Conservation (phyloP, 2,797 vertebrate species). For the Phrynocephalus guinanensis region DNA sequence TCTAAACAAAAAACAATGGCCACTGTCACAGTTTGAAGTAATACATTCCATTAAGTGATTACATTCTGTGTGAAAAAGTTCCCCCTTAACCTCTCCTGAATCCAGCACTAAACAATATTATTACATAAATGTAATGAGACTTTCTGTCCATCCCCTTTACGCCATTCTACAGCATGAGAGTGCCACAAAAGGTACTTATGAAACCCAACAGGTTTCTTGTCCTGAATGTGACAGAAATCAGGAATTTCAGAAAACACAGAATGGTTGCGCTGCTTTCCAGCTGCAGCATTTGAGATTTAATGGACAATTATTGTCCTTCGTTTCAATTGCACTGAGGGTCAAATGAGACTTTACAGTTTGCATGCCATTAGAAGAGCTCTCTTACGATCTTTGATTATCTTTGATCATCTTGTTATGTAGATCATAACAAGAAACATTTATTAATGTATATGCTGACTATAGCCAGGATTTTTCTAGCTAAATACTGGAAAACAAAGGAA, state of each 20-base stretch:
- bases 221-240: not conserved
- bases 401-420: too few species aligned
- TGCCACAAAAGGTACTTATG: not conserved
- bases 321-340: not conserved
- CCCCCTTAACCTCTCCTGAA: not conserved
- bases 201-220: not conserved
- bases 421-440: too few species aligned
- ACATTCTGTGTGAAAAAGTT: not conserved
- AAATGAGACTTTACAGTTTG: not conserved
- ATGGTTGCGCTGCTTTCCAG: too few species aligned
- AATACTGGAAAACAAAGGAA: too few species aligned
- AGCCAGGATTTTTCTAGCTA: too few species aligned
- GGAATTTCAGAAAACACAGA: not conserved
- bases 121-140: not conserved
- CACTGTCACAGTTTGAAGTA: not conserved
- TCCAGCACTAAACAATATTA: not conserved
- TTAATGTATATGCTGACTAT: too few species aligned
- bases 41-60: not conserved
- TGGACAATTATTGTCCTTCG: not conserved
- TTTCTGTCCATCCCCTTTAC: not conserved
- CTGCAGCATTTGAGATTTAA: not conserved
- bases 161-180: not conserved
- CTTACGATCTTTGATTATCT: too few species aligned
- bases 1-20: not conserved
- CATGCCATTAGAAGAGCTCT: too few species aligned